Percentiles rank a stretch among this genome's conserved stretches.
Evolutionary conservation across 2,113 vertebrate species (phyloP).

Genomic region (Herpailurus yagouaroundi): DNA sequence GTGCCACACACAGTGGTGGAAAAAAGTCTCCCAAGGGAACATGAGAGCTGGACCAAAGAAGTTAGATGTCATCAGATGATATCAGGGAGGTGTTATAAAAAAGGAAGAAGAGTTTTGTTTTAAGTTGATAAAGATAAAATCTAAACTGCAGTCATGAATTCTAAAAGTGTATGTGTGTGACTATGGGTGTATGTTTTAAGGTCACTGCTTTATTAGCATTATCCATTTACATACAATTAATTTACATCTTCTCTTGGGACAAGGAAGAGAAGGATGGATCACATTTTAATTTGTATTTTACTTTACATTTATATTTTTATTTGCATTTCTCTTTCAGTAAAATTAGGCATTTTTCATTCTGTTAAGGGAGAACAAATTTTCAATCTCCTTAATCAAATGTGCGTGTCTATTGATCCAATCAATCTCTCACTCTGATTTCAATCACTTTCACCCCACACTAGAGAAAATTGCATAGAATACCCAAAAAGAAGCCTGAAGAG

Average conservation of each 20-base stretch:
- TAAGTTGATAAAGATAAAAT: neutral
- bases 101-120: neutral
- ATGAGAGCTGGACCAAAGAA: neutral
- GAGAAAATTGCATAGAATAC: neutral
- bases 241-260: neutral
- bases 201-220: slow-evolving; percentile 35
- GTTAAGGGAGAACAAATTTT: neutral
- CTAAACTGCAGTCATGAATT: slow-evolving; percentile 22
- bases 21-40: neutral
- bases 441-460: neutral
- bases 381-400: neutral
- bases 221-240: slow-evolving; percentile 47
- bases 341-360: neutral
- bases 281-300: slow-evolving; percentile 4
- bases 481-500: neutral
- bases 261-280: neutral
- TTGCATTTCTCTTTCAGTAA: neutral
- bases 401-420: neutral
- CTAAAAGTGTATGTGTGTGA: neutral
- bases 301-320: slow-evolving; percentile 40
- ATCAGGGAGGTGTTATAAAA: neutral
- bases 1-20: neutral
- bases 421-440: neutral
- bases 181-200: neutral
- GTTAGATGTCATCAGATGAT: neutral